Conservation (phyloP, 1,140 invertebrate species). For the Macrobrachium nipponense region DNA sequence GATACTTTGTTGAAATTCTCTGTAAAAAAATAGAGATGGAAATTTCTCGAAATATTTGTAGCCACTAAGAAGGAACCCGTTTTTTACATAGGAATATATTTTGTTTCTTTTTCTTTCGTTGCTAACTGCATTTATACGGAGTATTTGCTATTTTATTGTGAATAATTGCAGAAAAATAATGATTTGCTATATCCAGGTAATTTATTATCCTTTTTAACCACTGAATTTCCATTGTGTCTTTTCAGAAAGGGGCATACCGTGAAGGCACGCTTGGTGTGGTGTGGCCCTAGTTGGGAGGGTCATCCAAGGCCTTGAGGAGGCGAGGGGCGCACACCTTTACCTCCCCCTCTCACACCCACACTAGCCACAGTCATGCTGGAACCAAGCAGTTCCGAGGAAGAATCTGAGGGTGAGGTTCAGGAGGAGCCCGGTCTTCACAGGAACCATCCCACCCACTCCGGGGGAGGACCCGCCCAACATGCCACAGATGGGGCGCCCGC, state of each 20-base stretch:
- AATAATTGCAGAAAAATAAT: no score
- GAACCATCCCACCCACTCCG: constrained; percentile 9
- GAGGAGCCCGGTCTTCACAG: constrained; percentile 40
- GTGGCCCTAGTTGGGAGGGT: no score
- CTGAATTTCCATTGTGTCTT: not conserved
- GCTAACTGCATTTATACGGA: no score
- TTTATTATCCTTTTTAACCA: no score
- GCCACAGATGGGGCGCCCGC: constrained; percentile 6
- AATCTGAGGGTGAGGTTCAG: constrained; percentile 59
- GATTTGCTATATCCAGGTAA: no score
- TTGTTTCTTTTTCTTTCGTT: no score
- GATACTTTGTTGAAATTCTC: not conserved
- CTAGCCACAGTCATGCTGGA: constrained; percentile 49
- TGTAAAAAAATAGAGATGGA: not conserved
- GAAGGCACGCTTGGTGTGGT: not conserved
- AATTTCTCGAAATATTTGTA: no score
- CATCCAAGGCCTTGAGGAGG: no score
- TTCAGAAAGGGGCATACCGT: not conserved
- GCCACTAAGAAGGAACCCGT: no score
- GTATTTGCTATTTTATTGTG: no score
- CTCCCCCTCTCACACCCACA: not conserved
- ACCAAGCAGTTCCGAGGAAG: constrained; percentile 63
- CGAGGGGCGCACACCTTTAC: not conserved
- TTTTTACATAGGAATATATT: no score
- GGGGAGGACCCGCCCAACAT: not conserved